Evolutionary conservation across 1,140 invertebrate species (phyloP).

Genomic region (Drosophila setifemur): DNA sequence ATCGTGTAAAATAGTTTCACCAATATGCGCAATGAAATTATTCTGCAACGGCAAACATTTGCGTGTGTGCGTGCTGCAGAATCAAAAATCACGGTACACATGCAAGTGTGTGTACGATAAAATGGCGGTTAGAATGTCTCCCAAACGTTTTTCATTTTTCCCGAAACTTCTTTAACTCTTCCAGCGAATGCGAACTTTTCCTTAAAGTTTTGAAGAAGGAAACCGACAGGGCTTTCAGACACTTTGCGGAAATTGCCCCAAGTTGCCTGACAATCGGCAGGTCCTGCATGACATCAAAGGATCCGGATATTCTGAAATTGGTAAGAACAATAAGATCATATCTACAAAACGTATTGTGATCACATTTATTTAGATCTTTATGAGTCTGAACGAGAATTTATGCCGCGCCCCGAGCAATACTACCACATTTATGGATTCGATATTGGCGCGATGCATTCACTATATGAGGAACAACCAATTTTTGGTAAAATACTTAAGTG

Average conservation of each 20-base stretch:
- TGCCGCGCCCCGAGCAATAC: constrained; percentile 22
- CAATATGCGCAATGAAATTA: background rate
- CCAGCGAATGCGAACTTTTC: constrained; percentile 47
- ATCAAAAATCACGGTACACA: background rate
- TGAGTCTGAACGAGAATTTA: constrained; percentile 34
- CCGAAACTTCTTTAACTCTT: too few species aligned
- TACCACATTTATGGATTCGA: constrained; percentile 7
- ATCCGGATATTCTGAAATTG: background rate
- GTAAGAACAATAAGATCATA: too few species aligned
- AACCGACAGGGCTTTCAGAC: background rate
- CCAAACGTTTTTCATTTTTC: too few species aligned
- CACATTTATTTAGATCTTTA: background rate
- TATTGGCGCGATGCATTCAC: constrained; percentile 34
- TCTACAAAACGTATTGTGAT: background rate
- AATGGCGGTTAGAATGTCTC: too few species aligned
- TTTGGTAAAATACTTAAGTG: constrained; percentile 4
- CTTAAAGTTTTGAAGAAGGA: constrained; percentile 23
- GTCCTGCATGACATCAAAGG: background rate
- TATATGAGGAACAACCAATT: constrained; percentile 10
- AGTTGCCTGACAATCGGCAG: background rate
- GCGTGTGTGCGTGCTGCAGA: too few species aligned
- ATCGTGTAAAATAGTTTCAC: too few species aligned
- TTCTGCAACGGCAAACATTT: too few species aligned
- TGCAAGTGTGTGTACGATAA: too few species aligned
- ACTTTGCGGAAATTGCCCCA: background rate